Conservation (phyloP, 2,888 invertebrate species). For the Drosophila lutescens region DNA sequence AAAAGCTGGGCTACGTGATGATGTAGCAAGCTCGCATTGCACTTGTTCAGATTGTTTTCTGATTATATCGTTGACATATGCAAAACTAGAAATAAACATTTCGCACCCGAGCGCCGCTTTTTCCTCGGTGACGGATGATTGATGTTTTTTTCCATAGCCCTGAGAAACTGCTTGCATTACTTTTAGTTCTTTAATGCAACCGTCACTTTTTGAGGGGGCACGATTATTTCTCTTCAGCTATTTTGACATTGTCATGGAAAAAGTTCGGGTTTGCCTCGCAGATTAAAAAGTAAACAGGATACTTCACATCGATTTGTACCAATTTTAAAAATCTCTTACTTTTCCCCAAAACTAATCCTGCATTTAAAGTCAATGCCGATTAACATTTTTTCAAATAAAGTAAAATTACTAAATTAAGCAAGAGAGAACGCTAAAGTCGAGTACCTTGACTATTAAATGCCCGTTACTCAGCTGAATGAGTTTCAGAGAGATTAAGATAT, state of each 20-base stretch:
- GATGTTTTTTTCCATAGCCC: not conserved
- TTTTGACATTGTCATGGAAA: not conserved
- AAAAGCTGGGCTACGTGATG: constrained; percentile 1
- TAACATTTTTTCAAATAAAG: too few species aligned
- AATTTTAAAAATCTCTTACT: too few species aligned
- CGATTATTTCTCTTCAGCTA: not conserved
- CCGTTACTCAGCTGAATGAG: too few species aligned
- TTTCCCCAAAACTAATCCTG: too few species aligned
- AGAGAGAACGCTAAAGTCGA: too few species aligned
- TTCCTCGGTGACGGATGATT: not conserved
- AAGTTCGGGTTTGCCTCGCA: too few species aligned
- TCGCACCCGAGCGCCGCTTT: constrained; percentile 1
- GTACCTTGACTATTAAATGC: too few species aligned
- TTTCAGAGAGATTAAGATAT: too few species aligned
- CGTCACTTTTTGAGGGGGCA: not conserved
- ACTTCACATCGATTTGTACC: too few species aligned
- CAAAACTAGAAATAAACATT: constrained; percentile 25
- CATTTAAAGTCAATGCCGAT: too few species aligned
- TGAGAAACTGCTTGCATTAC: not conserved
- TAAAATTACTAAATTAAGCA: too few species aligned
- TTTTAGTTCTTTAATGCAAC: not conserved
- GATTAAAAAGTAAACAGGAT: too few species aligned
- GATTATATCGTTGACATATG: constrained; percentile 34
- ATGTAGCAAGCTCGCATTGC: not conserved
- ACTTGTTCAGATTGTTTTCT: constrained; percentile 1